Conservation (phyloP, 23 tunicate genomes). For the Oikopleura dioica region DNA sequence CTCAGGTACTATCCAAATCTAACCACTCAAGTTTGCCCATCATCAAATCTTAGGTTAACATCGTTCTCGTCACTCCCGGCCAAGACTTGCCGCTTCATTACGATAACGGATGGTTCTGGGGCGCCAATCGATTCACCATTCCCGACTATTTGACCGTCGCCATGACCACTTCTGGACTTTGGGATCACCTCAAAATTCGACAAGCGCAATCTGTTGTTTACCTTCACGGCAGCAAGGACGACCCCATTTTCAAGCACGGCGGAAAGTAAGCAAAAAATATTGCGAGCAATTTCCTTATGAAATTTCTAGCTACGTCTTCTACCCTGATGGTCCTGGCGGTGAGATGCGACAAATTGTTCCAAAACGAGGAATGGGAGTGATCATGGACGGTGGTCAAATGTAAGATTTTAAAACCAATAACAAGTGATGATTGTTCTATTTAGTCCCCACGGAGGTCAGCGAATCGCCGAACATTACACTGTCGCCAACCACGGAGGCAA, state of each 20-base stretch:
- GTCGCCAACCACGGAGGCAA: not conserved
- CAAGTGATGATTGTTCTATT: no score
- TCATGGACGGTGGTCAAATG: not conserved
- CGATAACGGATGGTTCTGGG: constrained; percentile 13
- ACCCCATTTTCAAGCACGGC: not conserved
- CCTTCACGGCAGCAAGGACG: not conserved
- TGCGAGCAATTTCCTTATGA: no score
- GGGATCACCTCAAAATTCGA: not conserved
- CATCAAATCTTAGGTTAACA: no score
- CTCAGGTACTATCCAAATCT: no score
- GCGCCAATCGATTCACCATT: constrained; percentile 1
- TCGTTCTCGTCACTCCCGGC: not conserved
- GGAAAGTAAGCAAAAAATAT: no score
- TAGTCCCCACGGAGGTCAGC: not conserved
- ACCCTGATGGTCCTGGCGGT: not conserved
- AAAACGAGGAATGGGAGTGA: not conserved
- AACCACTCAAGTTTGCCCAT: no score
- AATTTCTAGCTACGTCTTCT: not conserved
- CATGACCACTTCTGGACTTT: not conserved
- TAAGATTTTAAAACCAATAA: not conserved
- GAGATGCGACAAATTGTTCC: no score
- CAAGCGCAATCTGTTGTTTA: constrained; percentile 11
- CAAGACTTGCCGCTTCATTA: constrained; percentile 3
- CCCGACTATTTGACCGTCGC: constrained; percentile 9
- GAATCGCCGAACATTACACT: not conserved